Percentiles rank a stretch among this genome's conserved stretches.
Conservation (phyloP, 1,140 invertebrate species). For the Eumaeus atala region DNA sequence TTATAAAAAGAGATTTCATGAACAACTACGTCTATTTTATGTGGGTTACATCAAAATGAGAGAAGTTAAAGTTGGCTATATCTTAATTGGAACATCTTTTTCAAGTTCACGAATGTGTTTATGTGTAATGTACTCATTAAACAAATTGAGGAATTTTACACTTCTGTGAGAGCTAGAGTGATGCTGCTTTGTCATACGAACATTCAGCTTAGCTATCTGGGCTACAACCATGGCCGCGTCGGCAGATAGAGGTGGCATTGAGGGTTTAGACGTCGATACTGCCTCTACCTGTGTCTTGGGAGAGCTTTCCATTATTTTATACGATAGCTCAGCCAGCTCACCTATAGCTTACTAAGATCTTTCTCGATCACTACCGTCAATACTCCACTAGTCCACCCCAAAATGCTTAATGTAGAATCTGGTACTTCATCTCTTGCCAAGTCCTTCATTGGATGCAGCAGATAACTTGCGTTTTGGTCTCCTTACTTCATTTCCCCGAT, state of each 20-base stretch:
- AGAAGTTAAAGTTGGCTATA: too few relatives aligned
- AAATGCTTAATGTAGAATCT: background rate
- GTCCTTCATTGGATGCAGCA: background rate
- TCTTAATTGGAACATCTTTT: too few relatives aligned
- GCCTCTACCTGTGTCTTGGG: background rate
- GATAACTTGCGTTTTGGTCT: background rate
- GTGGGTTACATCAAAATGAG: too few relatives aligned
- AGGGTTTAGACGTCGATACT: background rate
- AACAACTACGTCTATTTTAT: too few relatives aligned
- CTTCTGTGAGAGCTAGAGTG: too few relatives aligned
- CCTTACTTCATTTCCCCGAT: background rate
- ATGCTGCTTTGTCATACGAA: too few relatives aligned
- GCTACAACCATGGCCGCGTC: background rate
- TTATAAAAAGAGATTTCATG: too few relatives aligned
- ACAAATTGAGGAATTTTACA: too few relatives aligned
- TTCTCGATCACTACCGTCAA: background rate
- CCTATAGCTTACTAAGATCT: background rate
- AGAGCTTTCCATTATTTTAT: constrained; percentile 10
- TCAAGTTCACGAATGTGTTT: too few relatives aligned
- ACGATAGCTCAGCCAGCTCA: background rate
- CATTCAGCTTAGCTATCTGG: too few relatives aligned
- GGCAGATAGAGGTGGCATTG: background rate
- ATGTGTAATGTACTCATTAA: too few relatives aligned
- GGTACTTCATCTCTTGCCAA: background rate
- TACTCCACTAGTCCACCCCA: background rate